Percentiles rank a stretch among this genome's conserved stretches.
These are phyloP conservation scores for Amphiduros pacificus DNA, from an alignment of 2,888 invertebrate genomes.

Conservation along the genomic window DNA sequence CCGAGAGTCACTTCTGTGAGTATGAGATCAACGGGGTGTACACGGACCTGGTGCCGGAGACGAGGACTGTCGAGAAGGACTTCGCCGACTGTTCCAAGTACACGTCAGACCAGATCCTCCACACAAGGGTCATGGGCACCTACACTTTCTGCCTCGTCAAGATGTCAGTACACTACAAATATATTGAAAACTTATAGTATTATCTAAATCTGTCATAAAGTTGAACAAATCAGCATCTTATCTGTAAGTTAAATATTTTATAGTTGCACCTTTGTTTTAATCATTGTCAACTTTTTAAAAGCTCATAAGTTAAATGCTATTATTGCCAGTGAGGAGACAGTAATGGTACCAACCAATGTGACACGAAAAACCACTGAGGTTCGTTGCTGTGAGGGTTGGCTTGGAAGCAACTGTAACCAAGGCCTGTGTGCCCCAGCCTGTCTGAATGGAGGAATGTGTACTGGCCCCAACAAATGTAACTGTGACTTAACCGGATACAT, in stretches of 20 bases:
- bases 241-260: no score
- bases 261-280: no score
- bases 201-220: no score
- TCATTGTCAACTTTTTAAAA: no score
- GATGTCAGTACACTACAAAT: neutral
- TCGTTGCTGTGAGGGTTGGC: conserved; percentile 23
- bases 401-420: conserved; percentile 9
- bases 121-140: no score
- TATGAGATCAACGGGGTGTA: neutral
- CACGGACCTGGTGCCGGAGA: neutral
- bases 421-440: conserved; percentile 19
- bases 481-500: conserved; percentile 17
- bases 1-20: no score
- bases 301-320: neutral
- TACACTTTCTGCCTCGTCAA: neutral
- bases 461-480: conserved; percentile 14
- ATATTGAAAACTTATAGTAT: no score
- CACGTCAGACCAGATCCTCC: neutral
- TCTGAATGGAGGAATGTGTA: conserved; percentile 20
- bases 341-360: neutral
- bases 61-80: neutral
- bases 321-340: neutral
- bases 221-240: no score
- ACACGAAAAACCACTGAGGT: neutral
- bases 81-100: neutral